Base-by-base conservation (phyloP, 2,888 invertebrate genomes). In the Lepidocyrtoides sp. region DNA sequence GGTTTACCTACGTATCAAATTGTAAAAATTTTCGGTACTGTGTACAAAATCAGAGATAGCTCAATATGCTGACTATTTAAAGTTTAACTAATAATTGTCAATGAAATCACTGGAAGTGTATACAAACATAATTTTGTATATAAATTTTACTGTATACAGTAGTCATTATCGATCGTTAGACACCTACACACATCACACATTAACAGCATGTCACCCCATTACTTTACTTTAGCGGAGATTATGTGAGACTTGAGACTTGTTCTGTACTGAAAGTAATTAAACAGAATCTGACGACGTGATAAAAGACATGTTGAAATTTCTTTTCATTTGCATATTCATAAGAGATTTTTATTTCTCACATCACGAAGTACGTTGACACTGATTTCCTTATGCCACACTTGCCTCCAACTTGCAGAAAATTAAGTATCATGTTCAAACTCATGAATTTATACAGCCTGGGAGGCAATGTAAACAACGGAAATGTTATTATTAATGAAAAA, bases 341-440 rank as follows among this genome's bases (percentile, higher is more conserved):
- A n/a, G 0, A 12, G 2, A 32, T 1, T 32, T 32, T 32, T 1
- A 7, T 66, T 32, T n/a, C 10, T 32, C 32, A 32, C n/a, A 66
- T 66, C 63, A 66, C 63, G 63, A 12, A 29, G 63, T 32, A 66
- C 63, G 63, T 66, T 66, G 63, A 66, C 29, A 66, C 29, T 66
- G 63, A 66, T 66, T 66, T 32, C n/a, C 63, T 66, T 29, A 32
- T 66, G 29, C 32, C 63, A 60, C 26, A n/a, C n/a, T 60, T 60
- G 54, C 17, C 23, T 5, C 51, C n/a, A 51, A 17, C n/a, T 51
- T 14, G 51, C n/a, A 1, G 4, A n/a, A 51, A n/a, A 4, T 51
- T n/a, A n/a, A n/a, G 17, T 51, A n/a, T 51, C 17, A 51, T 36
- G 36, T 36, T 44, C 12, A 44, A 44, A 5, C 1, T 44, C 14